Evolutionary conservation across 2,888 invertebrate species (phyloP).

Genomic region (Fissipunctia ypsillon): DNA sequence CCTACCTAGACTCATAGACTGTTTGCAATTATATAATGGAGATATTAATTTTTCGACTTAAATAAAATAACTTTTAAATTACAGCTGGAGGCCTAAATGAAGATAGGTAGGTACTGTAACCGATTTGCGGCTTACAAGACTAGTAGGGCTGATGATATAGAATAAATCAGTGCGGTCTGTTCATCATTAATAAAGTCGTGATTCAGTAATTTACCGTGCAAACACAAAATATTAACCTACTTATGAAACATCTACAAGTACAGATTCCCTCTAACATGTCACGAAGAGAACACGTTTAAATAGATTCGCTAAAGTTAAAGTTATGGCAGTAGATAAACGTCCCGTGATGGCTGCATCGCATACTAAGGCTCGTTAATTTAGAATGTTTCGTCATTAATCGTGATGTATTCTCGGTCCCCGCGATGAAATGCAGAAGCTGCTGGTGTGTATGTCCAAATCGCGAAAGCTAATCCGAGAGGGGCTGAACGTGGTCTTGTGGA

Average conservation of each 20-base stretch:
- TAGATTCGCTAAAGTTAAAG: constrained; percentile 15
- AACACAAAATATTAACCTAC: constrained; percentile 43
- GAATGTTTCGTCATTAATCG: constrained; percentile 48
- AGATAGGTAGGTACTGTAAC: neutral
- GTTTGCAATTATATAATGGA: neutral
- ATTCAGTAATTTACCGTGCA: constrained; percentile 26
- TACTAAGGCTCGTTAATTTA: constrained; percentile 41
- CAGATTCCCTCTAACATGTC: constrained; percentile 29
- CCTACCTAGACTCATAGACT: neutral
- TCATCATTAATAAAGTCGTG: constrained; percentile 38
- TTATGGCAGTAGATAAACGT: constrained; percentile 25
- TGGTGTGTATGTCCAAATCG: constrained; percentile 54
- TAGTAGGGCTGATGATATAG: neutral
- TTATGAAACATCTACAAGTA: constrained; percentile 40
- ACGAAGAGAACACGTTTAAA: constrained; percentile 34
- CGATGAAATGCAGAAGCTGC: constrained; percentile 60
- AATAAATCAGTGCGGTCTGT: constrained; percentile 1
- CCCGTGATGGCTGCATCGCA: constrained; percentile 27
- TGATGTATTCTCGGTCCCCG: constrained; percentile 48
- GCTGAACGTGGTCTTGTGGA: constrained; percentile 69
- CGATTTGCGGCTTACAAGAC: neutral
- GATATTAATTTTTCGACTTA: neutral
- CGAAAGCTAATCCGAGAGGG: constrained; percentile 70
- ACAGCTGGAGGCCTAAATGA: neutral
- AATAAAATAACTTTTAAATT: neutral